phyloP scores from a whole-genome alignment of 2,113 vertebrate species.

The Cranoglanis bouderius region DNA sequence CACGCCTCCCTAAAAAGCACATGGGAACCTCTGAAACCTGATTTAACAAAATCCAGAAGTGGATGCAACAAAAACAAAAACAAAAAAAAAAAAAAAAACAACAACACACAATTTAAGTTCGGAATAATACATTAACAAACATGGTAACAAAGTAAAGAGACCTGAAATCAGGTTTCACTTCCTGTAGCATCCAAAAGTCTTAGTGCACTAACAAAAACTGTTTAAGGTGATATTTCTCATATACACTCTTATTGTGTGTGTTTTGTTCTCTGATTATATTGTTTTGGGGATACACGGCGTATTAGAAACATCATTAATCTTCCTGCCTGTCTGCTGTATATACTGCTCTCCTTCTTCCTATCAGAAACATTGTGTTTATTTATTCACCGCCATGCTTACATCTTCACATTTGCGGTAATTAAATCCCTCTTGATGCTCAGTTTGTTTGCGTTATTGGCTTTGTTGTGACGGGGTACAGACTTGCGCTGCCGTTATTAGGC shows the following conservation, averaged over 20 bases:
- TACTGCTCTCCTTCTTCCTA: not conserved
- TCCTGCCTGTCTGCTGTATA: slow-evolving; percentile 1
- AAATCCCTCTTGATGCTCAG: slow-evolving; percentile 53
- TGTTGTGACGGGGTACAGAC: slow-evolving; percentile 42
- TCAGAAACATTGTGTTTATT: slow-evolving; percentile 41
- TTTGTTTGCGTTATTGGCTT: slow-evolving; percentile 56
- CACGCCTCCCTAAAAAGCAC: slow-evolving; percentile 6
- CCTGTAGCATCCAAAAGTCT: slow-evolving; percentile 6
- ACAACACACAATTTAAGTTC: not conserved
- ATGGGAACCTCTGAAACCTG: not conserved
- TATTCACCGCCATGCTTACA: slow-evolving; percentile 30
- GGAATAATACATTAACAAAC: not conserved
- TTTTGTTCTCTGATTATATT: not conserved
- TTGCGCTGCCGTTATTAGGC: slow-evolving; percentile 44
- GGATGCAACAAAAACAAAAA: not conserved
- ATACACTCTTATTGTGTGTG: not conserved
- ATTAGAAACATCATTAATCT: slow-evolving; percentile 21
- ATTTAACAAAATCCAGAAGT: not conserved
- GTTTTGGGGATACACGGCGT: not conserved
- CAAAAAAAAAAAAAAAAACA: too few species aligned
- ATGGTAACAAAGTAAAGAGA: not conserved
- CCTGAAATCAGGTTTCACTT: not conserved
- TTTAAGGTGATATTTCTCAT: not conserved
- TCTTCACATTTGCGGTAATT: slow-evolving; percentile 49
- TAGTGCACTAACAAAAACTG: not conserved